These are phyloP conservation scores for Xanthostigma xanthostigma DNA, from an alignment of 2,888 invertebrate genomes.

Conservation along the genomic window DNA sequence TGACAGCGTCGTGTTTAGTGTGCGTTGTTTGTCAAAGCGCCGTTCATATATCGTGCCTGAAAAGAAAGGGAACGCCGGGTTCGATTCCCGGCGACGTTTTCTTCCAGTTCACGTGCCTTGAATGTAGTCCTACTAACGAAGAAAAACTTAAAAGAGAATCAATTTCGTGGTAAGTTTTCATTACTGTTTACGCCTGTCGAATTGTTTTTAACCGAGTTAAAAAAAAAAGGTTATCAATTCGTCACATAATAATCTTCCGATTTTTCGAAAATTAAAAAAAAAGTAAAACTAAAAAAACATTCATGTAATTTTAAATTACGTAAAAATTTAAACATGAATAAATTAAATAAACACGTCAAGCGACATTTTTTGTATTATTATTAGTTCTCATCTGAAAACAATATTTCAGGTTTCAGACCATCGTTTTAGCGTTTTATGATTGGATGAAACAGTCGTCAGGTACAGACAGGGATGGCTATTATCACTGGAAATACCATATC, in stretches of 20 bases:
- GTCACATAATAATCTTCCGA: too few species aligned
- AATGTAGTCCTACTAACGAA: constrained; percentile 39
- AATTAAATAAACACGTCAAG: too few species aligned
- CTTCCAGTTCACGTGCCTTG: constrained; percentile 51
- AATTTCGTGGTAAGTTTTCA: constrained; percentile 46
- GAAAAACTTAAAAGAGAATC: constrained; percentile 48
- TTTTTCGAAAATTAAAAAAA: too few species aligned
- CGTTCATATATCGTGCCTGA: constrained; percentile 52
- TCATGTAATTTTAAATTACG: too few species aligned
- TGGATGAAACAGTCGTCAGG: constrained; percentile 54
- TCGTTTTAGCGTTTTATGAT: constrained; percentile 62
- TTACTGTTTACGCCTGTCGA: not conserved
- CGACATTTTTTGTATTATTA: too few species aligned
- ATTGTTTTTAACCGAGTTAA: too few species aligned
- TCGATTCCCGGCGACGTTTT: constrained; percentile 62
- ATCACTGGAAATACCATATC: constrained; percentile 75
- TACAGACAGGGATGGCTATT: constrained; percentile 67
- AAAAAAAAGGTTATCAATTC: too few species aligned
- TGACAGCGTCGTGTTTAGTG: constrained; percentile 39
- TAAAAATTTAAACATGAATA: too few species aligned
- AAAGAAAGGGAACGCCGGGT: constrained; percentile 50
- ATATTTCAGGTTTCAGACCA: constrained; percentile 49
- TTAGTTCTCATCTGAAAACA: constrained; percentile 5
- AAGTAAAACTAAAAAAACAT: too few species aligned
- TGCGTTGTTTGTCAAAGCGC: constrained; percentile 42